Evolutionary conservation across 2,113 vertebrate genomes (phyloP).

Genomic region (Sapajus apella): DNA sequence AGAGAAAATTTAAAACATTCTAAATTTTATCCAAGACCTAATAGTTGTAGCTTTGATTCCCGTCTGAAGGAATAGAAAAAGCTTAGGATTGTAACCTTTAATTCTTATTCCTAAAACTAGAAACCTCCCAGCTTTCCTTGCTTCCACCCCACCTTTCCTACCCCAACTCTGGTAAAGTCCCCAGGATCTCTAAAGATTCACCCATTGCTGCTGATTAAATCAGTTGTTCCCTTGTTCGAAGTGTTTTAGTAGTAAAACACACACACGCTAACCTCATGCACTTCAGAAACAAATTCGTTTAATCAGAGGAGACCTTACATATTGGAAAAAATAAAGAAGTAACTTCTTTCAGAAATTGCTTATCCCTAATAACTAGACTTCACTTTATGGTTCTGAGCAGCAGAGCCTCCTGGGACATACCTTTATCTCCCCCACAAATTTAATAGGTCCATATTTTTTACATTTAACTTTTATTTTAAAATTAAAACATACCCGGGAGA

Average conservation of each 20-base stretch:
- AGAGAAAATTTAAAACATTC: neutral
- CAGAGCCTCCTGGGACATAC: neutral
- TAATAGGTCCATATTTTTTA: neutral
- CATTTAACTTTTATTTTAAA: neutral
- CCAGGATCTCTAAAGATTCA: neutral
- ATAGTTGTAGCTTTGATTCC: neutral
- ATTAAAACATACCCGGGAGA: neutral
- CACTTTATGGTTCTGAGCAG: neutral
- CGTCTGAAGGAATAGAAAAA: neutral
- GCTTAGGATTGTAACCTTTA: neutral
- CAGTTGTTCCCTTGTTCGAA: neutral
- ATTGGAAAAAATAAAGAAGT: neutral
- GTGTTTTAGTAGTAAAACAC: neutral
- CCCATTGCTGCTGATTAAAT: neutral
- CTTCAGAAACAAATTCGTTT: neutral
- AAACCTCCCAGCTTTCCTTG: neutral
- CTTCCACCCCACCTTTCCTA: neutral
- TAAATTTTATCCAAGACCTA: neutral
- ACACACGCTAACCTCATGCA: neutral
- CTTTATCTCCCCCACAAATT: neutral
- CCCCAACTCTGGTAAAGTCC: neutral
- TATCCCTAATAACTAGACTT: neutral
- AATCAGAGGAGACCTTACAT: neutral
- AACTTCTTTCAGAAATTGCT: neutral
- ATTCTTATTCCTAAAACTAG: conserved; percentile 9